phyloP scores from a whole-genome alignment of 2,797 vertebrate species.

The Euphonia xanthogaster region DNA sequence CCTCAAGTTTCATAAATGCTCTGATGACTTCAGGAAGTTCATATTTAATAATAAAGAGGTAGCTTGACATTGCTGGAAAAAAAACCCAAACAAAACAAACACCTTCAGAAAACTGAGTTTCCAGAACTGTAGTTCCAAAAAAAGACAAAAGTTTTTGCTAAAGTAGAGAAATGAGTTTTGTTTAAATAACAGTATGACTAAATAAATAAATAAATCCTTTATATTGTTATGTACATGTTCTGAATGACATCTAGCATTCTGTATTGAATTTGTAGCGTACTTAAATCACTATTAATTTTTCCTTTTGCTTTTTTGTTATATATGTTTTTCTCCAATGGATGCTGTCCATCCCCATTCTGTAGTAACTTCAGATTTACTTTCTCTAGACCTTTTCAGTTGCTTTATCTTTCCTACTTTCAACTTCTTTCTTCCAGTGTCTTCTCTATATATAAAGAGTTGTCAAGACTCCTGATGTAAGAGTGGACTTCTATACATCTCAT shows the following conservation, averaged over 20 bases:
- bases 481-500: background rate
- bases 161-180: background rate
- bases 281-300: background rate
- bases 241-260: background rate
- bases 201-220: background rate
- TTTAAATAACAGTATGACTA: background rate
- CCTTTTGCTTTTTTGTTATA: background rate
- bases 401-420: background rate
- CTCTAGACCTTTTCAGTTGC: background rate
- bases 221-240: background rate
- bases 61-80: slow-evolving; percentile 96
- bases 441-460: background rate
- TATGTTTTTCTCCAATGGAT: background rate
- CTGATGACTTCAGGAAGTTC: slow-evolving; percentile 97
- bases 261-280: background rate
- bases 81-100: background rate
- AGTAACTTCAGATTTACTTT: background rate
- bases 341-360: background rate
- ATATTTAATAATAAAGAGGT: slow-evolving; percentile 98
- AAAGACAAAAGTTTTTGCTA: background rate
- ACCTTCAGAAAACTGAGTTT: background rate
- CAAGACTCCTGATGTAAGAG: background rate
- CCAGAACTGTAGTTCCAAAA: background rate
- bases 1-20: slow-evolving; percentile 87
- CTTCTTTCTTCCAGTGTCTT: background rate